Base-by-base conservation (phyloP, 2,888 invertebrate genomes). In the Agrochola lota region DNA sequence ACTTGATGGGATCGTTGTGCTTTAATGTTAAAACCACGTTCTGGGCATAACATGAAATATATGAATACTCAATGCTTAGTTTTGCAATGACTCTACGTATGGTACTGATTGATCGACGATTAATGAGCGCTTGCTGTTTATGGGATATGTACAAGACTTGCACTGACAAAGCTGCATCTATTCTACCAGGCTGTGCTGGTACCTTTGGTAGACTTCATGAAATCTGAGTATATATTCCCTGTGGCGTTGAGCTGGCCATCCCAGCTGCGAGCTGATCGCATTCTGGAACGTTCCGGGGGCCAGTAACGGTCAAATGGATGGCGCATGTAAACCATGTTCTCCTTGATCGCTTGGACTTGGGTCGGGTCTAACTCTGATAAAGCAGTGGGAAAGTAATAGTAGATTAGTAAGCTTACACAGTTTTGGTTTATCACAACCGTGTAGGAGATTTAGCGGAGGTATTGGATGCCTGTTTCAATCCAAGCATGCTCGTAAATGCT, bases 321-420 rank as follows among this genome's bases (percentile, higher is more conserved):
- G 83, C 91, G 88, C 82, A 90, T 91, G 88, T 91, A 93, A 78
- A 95, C 95, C 93, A 95, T 89, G 81, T 94, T 96, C 81, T 94
- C 93, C 93, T 95, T 89, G 83, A 96, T 95, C 86, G 95, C 96
- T 91, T 94, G 93, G 88, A 96, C 92, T 94, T 96, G 96, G 85
- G 94, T 95, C 78, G 94, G 93, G 86, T 96, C 94, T 94, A 96
- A 90, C 89, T 96, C 96, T 96, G 96, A 92, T 91, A 92, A 95
- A 95, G 95, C 95, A 92, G 87, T 74, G 89, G 85, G 75, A 86
- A 88, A 82, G 62, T 88, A 77, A 93, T 92, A 92, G 89, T 90
- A 81, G 92, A 91, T 95, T 95, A 95, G 91, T 93, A 94, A 93
- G 94, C 94, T 85, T 62, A 70, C 66, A 75, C 80, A 76, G 69